Percentiles rank a stretch among this genome's conserved stretches.
Conservation (phyloP, 2,888 invertebrate genomes). For the Pammene aurita region DNA sequence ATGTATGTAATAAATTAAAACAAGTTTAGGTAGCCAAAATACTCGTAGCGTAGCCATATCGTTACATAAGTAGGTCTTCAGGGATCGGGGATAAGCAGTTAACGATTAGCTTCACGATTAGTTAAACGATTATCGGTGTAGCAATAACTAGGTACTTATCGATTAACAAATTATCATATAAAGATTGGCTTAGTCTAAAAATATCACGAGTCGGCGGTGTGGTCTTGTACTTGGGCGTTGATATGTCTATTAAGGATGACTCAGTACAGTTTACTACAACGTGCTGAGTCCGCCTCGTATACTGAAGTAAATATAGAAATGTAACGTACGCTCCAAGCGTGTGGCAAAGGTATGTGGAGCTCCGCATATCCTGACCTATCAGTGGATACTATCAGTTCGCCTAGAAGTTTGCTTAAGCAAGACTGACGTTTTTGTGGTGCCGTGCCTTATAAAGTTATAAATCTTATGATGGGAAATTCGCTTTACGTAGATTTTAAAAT, state of each 20-base stretch:
- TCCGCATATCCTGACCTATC: too few relatives aligned
- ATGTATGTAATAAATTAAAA: too few relatives aligned
- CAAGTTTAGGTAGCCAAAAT: neutral
- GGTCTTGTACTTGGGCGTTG: constrained; percentile 3
- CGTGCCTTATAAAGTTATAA: too few relatives aligned
- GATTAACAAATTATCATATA: constrained; percentile 28
- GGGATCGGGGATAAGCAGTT: constrained; percentile 16
- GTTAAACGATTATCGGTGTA: constrained; percentile 14
- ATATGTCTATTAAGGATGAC: neutral
- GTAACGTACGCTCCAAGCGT: too few relatives aligned
- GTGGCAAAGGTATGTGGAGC: too few relatives aligned
- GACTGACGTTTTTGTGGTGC: too few relatives aligned
- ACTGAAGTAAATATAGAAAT: too few relatives aligned
- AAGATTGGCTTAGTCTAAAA: constrained; percentile 2
- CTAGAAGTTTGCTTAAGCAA: too few relatives aligned
- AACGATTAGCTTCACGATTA: constrained; percentile 4
- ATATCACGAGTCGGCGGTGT: constrained; percentile 23
- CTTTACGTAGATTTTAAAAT: too few relatives aligned
- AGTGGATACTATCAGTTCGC: too few relatives aligned
- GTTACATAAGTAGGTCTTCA: constrained; percentile 11
- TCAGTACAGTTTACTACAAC: neutral
- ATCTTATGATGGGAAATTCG: too few relatives aligned
- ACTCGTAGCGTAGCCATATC: neutral
- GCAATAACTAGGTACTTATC: constrained; percentile 21
- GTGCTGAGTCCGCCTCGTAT: neutral